These are phyloP conservation scores for Sthenelais limicola DNA, from an alignment of 2,888 invertebrate species.

Conservation along the genomic window DNA sequence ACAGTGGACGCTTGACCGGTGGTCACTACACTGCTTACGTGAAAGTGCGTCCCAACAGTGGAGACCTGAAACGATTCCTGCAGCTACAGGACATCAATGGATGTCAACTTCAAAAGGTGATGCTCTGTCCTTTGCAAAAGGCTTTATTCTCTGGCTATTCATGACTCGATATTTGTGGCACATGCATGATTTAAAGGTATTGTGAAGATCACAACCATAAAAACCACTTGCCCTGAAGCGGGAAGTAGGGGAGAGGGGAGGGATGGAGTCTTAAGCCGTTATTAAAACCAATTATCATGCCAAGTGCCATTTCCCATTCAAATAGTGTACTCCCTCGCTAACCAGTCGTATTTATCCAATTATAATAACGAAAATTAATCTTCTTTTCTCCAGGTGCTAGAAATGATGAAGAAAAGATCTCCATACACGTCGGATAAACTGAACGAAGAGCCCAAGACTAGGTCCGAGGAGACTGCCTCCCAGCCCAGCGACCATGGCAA, in stretches of 20 bases:
- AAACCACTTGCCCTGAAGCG: too few relatives aligned
- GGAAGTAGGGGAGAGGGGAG: too few relatives aligned
- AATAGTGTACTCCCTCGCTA: too few relatives aligned
- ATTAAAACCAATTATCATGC: too few relatives aligned
- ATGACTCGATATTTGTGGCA: too few relatives aligned
- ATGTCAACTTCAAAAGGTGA: constrained; percentile 10
- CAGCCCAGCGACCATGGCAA: constrained; percentile 76
- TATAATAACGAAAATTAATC: too few relatives aligned
- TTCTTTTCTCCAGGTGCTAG: constrained; percentile 36
- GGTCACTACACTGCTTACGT: constrained; percentile 96
- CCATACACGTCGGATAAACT: not conserved
- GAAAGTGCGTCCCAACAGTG: constrained; percentile 77
- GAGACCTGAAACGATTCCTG: constrained; percentile 41
- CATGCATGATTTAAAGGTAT: too few relatives aligned
- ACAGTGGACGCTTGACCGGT: constrained; percentile 91
- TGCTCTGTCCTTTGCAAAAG: not conserved
- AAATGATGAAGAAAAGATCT: constrained; percentile 19
- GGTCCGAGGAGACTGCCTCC: constrained; percentile 54
- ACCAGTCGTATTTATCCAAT: too few relatives aligned
- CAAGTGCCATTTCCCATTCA: too few relatives aligned
- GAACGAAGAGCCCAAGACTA: not conserved
- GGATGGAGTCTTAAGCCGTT: too few relatives aligned
- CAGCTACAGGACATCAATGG: constrained; percentile 40
- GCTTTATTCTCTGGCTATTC: too few relatives aligned
- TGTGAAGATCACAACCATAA: too few relatives aligned